A percentile compares a stretch with the other conserved stretches of the same genome.
Conservation (phyloP, 2,797 vertebrate species). For the Coregonus ussuriensis region DNA sequence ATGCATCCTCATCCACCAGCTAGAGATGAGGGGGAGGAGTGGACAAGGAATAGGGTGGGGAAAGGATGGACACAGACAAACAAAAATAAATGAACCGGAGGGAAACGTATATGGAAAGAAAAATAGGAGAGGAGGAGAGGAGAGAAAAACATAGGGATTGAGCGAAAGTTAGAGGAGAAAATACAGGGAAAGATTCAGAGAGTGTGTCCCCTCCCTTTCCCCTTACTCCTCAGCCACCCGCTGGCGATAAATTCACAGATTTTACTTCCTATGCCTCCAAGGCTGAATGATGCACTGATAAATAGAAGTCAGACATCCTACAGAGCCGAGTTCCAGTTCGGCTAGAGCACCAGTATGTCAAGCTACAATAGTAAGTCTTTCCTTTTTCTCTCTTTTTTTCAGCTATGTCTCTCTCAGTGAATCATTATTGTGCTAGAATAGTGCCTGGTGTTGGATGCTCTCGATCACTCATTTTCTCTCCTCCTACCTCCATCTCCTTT, state of each 20-base stretch:
- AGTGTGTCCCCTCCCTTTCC: not conserved
- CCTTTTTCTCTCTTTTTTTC: not conserved
- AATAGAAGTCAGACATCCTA: not conserved
- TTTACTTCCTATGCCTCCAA: not conserved
- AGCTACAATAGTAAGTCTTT: not conserved
- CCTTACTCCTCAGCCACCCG: not conserved
- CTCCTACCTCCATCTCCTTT: not conserved
- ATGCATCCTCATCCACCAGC: constrained; percentile 47
- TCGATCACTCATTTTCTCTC: not conserved
- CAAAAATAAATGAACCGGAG: not conserved
- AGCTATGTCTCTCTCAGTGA: not conserved
- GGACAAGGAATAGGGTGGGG: not conserved
- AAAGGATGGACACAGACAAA: not conserved
- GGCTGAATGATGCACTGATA: constrained; percentile 4
- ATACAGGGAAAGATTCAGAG: not conserved
- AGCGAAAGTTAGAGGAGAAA: not conserved
- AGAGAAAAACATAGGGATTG: not conserved
- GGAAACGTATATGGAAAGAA: not conserved
- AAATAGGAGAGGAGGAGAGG: not conserved
- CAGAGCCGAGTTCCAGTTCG: not conserved
- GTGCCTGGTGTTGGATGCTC: not conserved
- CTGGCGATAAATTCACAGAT: not conserved
- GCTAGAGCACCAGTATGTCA: not conserved
- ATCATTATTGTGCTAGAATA: not conserved
- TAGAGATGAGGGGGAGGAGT: constrained; percentile 35